Base-by-base conservation (phyloP, 2,797 vertebrate species). In the Amblyopsis hoosieri region DNA sequence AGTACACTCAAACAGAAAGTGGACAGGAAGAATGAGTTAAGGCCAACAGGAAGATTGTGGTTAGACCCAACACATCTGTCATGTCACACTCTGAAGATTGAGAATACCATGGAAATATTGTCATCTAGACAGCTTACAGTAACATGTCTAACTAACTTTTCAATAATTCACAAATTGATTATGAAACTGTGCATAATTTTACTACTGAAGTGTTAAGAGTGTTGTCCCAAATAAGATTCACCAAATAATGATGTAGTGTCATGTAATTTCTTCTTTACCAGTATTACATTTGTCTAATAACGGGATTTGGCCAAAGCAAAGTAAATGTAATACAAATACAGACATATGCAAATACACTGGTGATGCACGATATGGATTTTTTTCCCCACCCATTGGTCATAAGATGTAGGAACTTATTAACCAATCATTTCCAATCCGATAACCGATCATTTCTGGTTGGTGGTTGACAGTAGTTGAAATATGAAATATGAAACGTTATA, bases 1-100 rank as follows among this genome's bases (percentile, higher is more conserved):
- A 75, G 69, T 80, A 83, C 74, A 75, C 84, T 76, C 79, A 85
- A 86, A 89, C 85, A 84, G 87, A 87, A 84, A 83, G 73, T 79
- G 79, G 74, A 79, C 82, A 64, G 78, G 80, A 74, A 83, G 82
- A 77, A 60, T 78, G 72, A 59, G 74, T 80, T 67, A 77, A 76
- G 77, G 85, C 77, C 78, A 76, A 85, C 74, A 72, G 73, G 72
- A 81, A 73, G 79, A 85, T 89, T 85, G 87, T 82, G 72, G 81
- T 87, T 67, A 73, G 76, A 81, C 76, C 81, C 77, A 54, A 87
- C 88, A 89, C 83, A 81, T 87, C 79, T 57, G 69, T 78, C 56
- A 66, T 71, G 79, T 85, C 80, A 82, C 84, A 85, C 83, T 64
- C 69, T 71, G 54, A 64, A 74, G 69, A 66, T 53, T 31, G 47